Evolutionary conservation across 2,113 vertebrate species (phyloP), one percentile per base, ranked within the genome.

Genomic region (Aramus guarauna): DNA sequence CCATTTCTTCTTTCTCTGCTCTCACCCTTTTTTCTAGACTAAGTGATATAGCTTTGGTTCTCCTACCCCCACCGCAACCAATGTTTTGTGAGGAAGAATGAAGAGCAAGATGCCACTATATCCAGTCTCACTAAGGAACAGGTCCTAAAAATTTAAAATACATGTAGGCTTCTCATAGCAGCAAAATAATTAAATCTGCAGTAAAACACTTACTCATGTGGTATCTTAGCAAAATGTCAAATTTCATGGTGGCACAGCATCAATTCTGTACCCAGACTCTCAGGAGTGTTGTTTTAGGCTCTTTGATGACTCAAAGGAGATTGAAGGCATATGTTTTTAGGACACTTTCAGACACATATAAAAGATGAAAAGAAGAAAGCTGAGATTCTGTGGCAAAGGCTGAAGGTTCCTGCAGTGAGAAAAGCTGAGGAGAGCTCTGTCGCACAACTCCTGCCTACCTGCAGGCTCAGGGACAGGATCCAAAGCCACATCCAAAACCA

Each of bases 141-240:
- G 34, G 13, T 21, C 64, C 26, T 72, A 37, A 64, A 87, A 87
- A 68, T 60, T 68, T 76, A 64, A 85, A 86, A 87, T 66, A 39
- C 8, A 15, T 52, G 24, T 39, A 48, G 36, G 11, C 27, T 75
- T 85, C 39, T 78, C 43, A 91, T 39, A 68, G 36, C 32, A 95
- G 73, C 69, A 85, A 92, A 94, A 90, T 86, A 91, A 94, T 91
- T 92, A 88, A 84, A 86, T n/a, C 64, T 75, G 10, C 73, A 79
- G 69, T 75, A 87, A 82, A 96, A 62, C 68, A 82, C 58, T 91
- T 77, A 85, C 29, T 94, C 24, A 63, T 52, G 45, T 62, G 39
- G 56, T 58, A 95, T 62, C 77, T 94, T 82, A 94, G 58, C 69
- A 94, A 96, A 94, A 95, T 85, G 74, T 91, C 48, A 87, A 5